phyloP scores from a whole-genome alignment of 2,113 vertebrate species.

The Eidolon helvum region DNA sequence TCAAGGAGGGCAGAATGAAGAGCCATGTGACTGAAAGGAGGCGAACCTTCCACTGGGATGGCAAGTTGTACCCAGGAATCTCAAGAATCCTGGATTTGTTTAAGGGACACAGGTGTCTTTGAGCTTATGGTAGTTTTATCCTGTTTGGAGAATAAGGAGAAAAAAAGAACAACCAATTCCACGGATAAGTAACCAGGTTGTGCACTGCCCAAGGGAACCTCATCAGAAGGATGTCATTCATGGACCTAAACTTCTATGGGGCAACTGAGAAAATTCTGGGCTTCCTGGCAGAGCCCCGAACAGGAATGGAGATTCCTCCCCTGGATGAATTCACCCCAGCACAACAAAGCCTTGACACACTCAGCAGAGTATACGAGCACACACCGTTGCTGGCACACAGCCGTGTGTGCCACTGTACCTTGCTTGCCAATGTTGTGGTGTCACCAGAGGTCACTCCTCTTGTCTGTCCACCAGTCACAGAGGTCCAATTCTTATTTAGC shows the following conservation, averaged over 20 bases:
- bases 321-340: neutral
- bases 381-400: too few species aligned
- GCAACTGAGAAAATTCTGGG: neutral
- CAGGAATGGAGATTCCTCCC: neutral
- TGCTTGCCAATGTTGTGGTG: too few species aligned
- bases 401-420: accelerated
- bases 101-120: neutral
- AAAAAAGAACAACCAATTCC: neutral
- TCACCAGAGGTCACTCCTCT: neutral
- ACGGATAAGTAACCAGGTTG: neutral
- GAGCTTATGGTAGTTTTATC: neutral
- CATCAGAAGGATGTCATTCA: neutral
- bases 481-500: neutral
- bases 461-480: neutral
- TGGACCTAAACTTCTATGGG: neutral
- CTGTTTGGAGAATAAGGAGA: neutral
- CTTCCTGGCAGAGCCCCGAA: neutral
- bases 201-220: neutral
- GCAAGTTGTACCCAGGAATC: neutral
- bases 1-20: conserved; percentile 16
- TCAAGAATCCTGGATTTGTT: conserved; percentile 19
- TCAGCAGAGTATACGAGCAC: neutral
- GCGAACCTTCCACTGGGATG: neutral
- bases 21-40: neutral
- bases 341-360: neutral